Evolutionary conservation across 2,888 invertebrate genomes (phyloP).

Genomic region (Lacanobia oleracea): DNA sequence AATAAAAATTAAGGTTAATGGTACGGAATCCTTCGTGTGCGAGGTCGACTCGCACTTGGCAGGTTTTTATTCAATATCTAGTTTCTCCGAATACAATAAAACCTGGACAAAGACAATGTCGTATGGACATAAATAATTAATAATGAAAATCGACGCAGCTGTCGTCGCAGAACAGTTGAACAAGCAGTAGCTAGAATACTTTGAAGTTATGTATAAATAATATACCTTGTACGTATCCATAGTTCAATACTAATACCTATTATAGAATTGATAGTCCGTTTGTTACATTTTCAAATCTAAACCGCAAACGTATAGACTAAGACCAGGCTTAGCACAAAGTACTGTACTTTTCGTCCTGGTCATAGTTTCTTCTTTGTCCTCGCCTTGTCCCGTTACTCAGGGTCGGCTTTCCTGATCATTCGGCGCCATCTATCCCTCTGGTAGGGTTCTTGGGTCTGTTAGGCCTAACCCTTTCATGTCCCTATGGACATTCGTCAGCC

Average conservation of each 20-base stretch:
- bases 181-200: not conserved
- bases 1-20: too few relatives aligned
- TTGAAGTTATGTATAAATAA: not conserved
- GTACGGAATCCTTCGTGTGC: too few relatives aligned
- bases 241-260: not conserved
- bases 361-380: too few relatives aligned
- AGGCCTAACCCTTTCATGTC: too few relatives aligned
- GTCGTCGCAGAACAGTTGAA: slow-evolving; percentile 1
- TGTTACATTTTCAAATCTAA: not conserved
- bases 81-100: slow-evolving; percentile 4
- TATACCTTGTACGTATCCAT: slow-evolving; percentile 6
- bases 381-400: too few relatives aligned
- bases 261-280: not conserved
- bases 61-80: not conserved
- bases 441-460: too few relatives aligned
- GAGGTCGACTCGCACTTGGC: too few relatives aligned
- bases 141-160: slow-evolving; percentile 37
- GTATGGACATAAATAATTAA: slow-evolving; percentile 18
- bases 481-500: too few relatives aligned
- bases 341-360: not conserved
- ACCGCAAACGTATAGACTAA: too few relatives aligned
- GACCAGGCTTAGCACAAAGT: not conserved
- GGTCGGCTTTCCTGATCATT: too few relatives aligned
- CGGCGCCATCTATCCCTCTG: too few relatives aligned
- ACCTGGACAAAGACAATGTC: not conserved